These are phyloP conservation scores for Ophthalmolycus amberensis DNA, from an alignment of 2,113 vertebrate species.

Conservation along the genomic window DNA sequence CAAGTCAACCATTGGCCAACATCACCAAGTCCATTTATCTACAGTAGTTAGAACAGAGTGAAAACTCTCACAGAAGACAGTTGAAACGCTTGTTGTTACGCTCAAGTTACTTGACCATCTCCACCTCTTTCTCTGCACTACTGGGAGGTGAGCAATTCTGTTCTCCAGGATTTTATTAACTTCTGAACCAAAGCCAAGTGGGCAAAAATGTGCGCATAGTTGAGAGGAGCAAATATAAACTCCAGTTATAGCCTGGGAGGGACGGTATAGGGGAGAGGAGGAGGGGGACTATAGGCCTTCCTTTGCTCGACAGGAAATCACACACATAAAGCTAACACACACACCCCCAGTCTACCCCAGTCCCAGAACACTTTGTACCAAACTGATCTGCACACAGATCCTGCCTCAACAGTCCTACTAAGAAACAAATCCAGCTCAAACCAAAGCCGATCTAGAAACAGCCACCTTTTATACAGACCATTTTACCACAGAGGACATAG, in stretches of 20 bases:
- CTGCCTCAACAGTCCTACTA: background rate
- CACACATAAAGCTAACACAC: slow-evolving; percentile 22
- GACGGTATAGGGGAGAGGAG: slow-evolving; percentile 5
- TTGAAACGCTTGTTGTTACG: background rate
- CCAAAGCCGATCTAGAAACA: background rate
- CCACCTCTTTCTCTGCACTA: background rate
- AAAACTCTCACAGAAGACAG: background rate
- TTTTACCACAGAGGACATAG: background rate
- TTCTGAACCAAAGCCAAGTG: slow-evolving; percentile 30
- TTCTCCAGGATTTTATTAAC: background rate
- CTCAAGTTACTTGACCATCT: background rate
- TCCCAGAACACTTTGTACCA: slow-evolving; percentile 55
- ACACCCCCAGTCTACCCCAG: background rate
- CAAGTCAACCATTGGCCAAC: background rate
- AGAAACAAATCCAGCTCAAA: background rate
- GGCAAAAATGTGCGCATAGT: slow-evolving; percentile 9
- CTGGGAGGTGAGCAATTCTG: background rate
- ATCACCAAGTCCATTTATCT: background rate
- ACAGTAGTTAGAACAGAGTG: background rate
- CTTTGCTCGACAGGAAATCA: slow-evolving; percentile 18
- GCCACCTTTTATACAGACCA: background rate
- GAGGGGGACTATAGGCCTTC: slow-evolving; percentile 13
- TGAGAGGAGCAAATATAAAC: slow-evolving; percentile 18
- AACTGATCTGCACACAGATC: slow-evolving; percentile 34
- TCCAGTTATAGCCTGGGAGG: background rate